phyloP scores from a whole-genome alignment of 1,140 invertebrate genomes.

The Procambarus virginalis region DNA sequence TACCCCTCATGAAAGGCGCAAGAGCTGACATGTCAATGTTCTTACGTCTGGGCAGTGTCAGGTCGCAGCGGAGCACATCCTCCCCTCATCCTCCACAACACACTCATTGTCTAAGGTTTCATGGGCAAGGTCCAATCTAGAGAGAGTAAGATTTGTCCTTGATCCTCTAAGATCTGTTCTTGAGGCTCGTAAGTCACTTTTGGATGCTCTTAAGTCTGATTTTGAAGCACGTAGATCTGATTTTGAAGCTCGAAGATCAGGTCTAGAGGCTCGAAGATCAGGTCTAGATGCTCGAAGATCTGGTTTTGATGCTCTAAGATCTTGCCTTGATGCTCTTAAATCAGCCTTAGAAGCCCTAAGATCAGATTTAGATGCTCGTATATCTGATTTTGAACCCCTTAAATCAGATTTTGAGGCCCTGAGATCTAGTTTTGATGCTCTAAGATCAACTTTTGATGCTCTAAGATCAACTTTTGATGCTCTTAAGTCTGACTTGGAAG shows the following conservation, averaged over 20 bases:
- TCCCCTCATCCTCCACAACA: slow-evolving; percentile 57
- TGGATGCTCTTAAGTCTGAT: slow-evolving; percentile 64
- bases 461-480: slow-evolving; percentile 63
- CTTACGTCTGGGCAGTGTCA: slow-evolving; percentile 61
- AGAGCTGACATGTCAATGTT: slow-evolving; percentile 50
- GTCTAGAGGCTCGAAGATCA: slow-evolving; percentile 55
- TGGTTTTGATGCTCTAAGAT: too few relatives aligned
- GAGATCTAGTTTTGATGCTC: slow-evolving; percentile 58
- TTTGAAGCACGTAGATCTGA: slow-evolving; percentile 54
- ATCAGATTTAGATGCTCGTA: slow-evolving; percentile 47
- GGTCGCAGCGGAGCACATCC: slow-evolving; percentile 63
- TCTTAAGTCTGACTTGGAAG: slow-evolving; percentile 58
- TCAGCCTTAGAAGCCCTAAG: slow-evolving; percentile 25
- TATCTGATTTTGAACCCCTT: slow-evolving; percentile 52
- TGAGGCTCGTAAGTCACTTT: slow-evolving; percentile 60
- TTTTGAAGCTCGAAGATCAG: slow-evolving; percentile 44
- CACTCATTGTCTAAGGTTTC: slow-evolving; percentile 64
- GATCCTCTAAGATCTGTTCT: slow-evolving; percentile 46
- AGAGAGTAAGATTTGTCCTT: slow-evolving; percentile 65
- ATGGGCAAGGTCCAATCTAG: slow-evolving; percentile 66
- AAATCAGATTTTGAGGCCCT: slow-evolving; percentile 56
- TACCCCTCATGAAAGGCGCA: slow-evolving; percentile 64
- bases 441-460: slow-evolving; percentile 61
- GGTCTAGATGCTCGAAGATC: slow-evolving; percentile 30
- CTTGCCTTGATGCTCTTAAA: slow-evolving; percentile 28